Evolutionary conservation across 2,113 vertebrate genomes (phyloP).

Genomic region (Misgurnus anguillicaudatus): DNA sequence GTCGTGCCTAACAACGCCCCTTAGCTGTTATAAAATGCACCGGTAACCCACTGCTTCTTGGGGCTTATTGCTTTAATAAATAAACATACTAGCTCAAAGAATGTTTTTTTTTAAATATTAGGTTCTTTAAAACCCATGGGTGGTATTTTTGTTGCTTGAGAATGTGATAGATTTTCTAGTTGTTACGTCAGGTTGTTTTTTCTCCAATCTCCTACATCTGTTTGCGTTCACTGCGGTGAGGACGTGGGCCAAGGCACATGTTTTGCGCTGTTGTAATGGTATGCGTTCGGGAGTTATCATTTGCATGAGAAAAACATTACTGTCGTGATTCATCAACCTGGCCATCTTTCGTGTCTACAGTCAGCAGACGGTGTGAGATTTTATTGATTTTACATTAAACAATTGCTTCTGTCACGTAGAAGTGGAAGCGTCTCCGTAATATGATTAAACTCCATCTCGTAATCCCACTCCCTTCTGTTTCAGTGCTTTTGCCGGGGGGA

Average conservation of each 20-base stretch:
- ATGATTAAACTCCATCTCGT: slow-evolving; percentile 4
- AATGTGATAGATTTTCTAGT: too few species aligned
- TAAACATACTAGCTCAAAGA: too few species aligned
- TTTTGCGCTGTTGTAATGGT: slow-evolving; percentile 33
- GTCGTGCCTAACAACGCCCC: too few species aligned
- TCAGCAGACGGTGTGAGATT: slow-evolving; percentile 27
- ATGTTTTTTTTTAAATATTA: too few species aligned
- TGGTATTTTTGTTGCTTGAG: too few species aligned
- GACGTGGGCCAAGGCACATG: slow-evolving; percentile 33
- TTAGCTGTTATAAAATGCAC: too few species aligned
- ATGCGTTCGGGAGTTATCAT: slow-evolving; percentile 47
- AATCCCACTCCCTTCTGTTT: slow-evolving; percentile 11
- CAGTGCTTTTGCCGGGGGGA: neutral
- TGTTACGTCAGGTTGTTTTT: slow-evolving; percentile 38
- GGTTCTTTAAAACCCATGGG: too few species aligned
- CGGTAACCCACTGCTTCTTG: too few species aligned
- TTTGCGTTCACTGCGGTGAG: slow-evolving; percentile 41
- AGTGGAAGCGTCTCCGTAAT: slow-evolving; percentile 35
- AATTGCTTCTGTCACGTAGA: slow-evolving; percentile 41
- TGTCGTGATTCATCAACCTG: slow-evolving; percentile 42
- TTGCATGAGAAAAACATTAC: slow-evolving; percentile 51
- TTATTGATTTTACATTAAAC: slow-evolving; percentile 50
- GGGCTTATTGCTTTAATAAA: too few species aligned
- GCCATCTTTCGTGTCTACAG: slow-evolving; percentile 18
- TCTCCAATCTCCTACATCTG: slow-evolving; percentile 46